Percentiles rank a stretch among this genome's conserved stretches.
These are phyloP conservation scores for Rhabdornis inornatus DNA, from an alignment of 2,113 vertebrate genomes.

Conservation along the genomic window DNA sequence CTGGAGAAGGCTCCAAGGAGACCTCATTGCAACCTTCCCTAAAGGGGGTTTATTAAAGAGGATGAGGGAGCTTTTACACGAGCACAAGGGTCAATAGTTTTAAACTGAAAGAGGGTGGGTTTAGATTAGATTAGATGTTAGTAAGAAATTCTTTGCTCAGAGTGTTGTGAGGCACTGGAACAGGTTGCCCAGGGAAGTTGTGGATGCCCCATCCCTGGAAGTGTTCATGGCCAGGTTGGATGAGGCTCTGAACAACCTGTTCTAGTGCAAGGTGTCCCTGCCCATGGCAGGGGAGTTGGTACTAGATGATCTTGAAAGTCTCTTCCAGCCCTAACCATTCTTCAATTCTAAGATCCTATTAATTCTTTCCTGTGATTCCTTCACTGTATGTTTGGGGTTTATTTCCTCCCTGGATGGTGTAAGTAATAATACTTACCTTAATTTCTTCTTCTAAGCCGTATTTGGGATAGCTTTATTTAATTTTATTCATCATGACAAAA, in stretches of 20 bases:
- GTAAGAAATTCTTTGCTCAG: background rate
- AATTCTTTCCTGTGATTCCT: background rate
- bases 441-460: background rate
- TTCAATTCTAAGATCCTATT: too few species aligned
- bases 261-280: background rate
- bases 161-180: background rate
- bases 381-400: rapidly evolving
- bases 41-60: background rate
- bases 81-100: background rate
- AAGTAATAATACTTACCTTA: background rate
- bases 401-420: rapidly evolving
- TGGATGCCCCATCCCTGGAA: background rate
- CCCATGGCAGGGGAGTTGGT: background rate
- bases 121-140: background rate
- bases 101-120: background rate
- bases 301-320: background rate
- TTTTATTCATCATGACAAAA: background rate
- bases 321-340: background rate
- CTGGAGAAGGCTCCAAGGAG: background rate
- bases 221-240: background rate
- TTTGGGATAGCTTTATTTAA: background rate
- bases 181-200: background rate
- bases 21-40: background rate
- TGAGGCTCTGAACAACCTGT: background rate
- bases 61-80: background rate